Percentiles rank a stretch among this genome's conserved stretches.
Evolutionary conservation across 1,140 invertebrate genomes (phyloP).

Genomic region (Drosophila jambulina): DNA sequence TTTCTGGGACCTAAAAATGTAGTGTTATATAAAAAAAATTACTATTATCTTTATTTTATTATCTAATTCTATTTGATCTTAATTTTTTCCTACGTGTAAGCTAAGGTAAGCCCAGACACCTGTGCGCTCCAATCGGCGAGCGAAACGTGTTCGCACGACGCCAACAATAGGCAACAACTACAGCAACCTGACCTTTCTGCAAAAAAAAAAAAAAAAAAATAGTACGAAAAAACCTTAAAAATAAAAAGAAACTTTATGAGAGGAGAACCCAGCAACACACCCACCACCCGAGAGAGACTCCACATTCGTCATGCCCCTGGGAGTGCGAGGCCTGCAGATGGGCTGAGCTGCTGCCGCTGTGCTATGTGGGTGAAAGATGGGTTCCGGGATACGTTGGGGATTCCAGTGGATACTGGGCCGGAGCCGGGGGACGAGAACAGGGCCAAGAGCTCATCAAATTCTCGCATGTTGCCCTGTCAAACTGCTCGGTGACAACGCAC

Average conservation of each 20-base stretch:
- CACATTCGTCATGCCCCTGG: constrained; percentile 49
- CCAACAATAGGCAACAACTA: constrained; percentile 66
- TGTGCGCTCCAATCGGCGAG: constrained; percentile 61
- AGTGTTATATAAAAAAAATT: not conserved
- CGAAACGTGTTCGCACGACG: constrained; percentile 79
- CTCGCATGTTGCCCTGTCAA: constrained; percentile 83
- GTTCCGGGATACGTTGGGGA: not conserved
- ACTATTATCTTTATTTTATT: not conserved
- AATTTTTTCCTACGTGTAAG: constrained; percentile 6
- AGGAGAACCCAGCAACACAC: constrained; percentile 41
- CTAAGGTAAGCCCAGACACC: constrained; percentile 60
- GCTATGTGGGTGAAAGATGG: constrained; percentile 21
- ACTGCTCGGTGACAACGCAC: constrained; percentile 70
- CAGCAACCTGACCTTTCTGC: constrained; percentile 68
- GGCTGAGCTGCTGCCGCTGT: constrained; percentile 9
- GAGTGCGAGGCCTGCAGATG: constrained; percentile 20
- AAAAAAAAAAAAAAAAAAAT: constrained; percentile 14
- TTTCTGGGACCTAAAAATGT: too few relatives aligned
- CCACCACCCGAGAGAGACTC: constrained; percentile 16
- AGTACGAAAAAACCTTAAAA: not conserved
- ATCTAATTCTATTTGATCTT: not conserved
- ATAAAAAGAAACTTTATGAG: constrained; percentile 38
- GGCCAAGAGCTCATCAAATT: constrained; percentile 73
- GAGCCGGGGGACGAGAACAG: not conserved
- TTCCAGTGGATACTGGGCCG: not conserved